Percentiles rank a stretch among this genome's conserved stretches.
These are phyloP conservation scores for Temnothorax ravouxi DNA, from an alignment of 2,888 invertebrate species.

Conservation along the genomic window DNA sequence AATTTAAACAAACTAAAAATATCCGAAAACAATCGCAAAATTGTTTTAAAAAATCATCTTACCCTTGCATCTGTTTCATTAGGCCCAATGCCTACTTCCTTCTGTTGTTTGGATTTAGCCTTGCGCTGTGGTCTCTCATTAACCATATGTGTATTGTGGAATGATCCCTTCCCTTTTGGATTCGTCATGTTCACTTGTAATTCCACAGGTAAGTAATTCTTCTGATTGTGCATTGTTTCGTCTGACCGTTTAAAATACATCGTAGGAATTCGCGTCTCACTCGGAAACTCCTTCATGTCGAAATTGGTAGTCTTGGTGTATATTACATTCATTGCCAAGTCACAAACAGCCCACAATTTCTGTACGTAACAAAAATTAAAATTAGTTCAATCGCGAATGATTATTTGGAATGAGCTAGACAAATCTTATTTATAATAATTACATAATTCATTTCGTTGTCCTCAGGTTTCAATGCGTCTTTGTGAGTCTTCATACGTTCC, in stretches of 20 bases:
- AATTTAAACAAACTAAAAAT: neutral
- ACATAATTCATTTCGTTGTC: conserved; percentile 95
- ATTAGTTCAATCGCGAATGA: conserved; percentile 20
- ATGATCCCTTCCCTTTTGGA: conserved; percentile 82
- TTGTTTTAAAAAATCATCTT: conserved; percentile 71
- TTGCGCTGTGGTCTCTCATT: conserved; percentile 84
- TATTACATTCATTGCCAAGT: conserved; percentile 96
- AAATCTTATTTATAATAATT: conserved; percentile 84
- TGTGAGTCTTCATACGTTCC: conserved; percentile 97
- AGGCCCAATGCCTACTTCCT: conserved; percentile 88
- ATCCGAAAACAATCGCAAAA: neutral
- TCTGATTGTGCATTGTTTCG: conserved; percentile 91
- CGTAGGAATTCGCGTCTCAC: conserved; percentile 94
- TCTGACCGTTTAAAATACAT: conserved; percentile 95
- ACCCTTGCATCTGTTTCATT: conserved; percentile 89
- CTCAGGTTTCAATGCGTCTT: conserved; percentile 94
- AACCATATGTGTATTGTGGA: conserved; percentile 84
- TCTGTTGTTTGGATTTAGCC: conserved; percentile 87
- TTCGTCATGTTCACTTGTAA: conserved; percentile 89
- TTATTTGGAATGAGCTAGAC: neutral
- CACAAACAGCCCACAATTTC: conserved; percentile 99
- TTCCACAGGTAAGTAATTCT: conserved; percentile 94
- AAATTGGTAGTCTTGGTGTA: conserved; percentile 95
- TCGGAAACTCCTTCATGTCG: conserved; percentile 95
- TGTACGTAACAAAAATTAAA: conserved; percentile 83